Base-by-base conservation (phyloP, 2,113 vertebrate species). In the Gymnogyps californianus region DNA sequence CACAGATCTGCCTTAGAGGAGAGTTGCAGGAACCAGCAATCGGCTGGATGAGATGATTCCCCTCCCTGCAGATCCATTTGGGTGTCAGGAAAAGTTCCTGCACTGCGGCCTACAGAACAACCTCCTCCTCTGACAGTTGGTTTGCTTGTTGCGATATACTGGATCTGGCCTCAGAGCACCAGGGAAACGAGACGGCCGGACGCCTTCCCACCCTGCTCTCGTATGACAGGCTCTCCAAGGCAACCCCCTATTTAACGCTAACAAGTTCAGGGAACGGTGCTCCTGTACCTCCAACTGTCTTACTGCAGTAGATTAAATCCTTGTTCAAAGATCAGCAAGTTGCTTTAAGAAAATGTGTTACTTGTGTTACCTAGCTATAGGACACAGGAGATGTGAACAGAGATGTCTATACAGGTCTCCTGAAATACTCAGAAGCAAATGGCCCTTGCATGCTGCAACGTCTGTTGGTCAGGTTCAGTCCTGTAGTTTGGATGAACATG, bases 401-500 rank as follows among this genome's bases (percentile, higher is more conserved):
- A 46, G 32, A 22, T 0, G 0, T 5, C 59, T 22, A 10, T 16
- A 31, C 49, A 25, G 34, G 31, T 32, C 26, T 47, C 34, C n/a
- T 3, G 0, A 24, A 80, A 32, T 7, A 40, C 44, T 65, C 1
- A 0, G 61, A 52, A 91, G 36, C 47, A 51, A 67, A 57, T 0
- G 1, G n/a, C 40, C 20, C 24, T 51, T 44, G 7, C 19, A 19
- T 5, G 13, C n/a, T 6, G 5, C 3, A 9, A 71, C 57, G 26
- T 32, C 24, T 1, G 2, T 20, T 2, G 1, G 36, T 31, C 32
- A 2, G 1, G 13, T 25, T 85, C 24, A 13, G 17, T 13, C 36
- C 31, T 26, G 15, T 28, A 28, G 32, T 10, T 57, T 26, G 24
- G 46, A 46, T 38, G 21, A 49, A 22, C 14, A 1, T 2, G 7